phyloP scores from a whole-genome alignment of 2,888 invertebrate species.

The Eupithecia subfuscata region DNA sequence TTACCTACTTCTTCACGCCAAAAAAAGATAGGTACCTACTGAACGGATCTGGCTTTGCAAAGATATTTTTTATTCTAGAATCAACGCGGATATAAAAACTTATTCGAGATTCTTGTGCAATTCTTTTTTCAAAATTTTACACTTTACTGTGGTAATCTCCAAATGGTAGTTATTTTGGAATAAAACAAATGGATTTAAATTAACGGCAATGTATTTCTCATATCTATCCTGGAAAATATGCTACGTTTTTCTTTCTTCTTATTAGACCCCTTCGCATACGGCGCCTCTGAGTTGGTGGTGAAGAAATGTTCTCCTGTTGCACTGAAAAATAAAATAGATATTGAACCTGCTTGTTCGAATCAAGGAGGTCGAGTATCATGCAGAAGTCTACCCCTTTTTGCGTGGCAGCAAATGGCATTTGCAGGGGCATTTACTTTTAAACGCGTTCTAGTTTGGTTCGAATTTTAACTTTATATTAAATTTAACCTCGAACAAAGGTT shows the following conservation, averaged over 20 bases:
- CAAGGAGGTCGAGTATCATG: background rate
- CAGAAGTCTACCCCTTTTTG: background rate
- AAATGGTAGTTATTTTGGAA: background rate
- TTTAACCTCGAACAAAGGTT: too few relatives aligned
- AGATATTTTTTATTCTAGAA: too few relatives aligned
- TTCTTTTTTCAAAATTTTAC: too few relatives aligned
- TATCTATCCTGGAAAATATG: background rate
- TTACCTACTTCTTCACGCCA: too few relatives aligned
- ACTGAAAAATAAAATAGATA: slow-evolving; percentile 61
- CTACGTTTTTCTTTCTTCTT: slow-evolving; percentile 41
- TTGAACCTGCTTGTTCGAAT: background rate
- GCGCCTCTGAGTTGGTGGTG: slow-evolving; percentile 69
- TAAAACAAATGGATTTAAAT: slow-evolving; percentile 17
- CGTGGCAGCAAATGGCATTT: background rate
- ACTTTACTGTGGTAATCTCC: background rate
- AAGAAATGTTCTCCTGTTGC: slow-evolving; percentile 79
- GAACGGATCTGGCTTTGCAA: too few relatives aligned
- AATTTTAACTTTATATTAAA: background rate
- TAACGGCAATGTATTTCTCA: slow-evolving; percentile 15
- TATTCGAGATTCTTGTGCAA: background rate
- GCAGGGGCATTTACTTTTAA: background rate
- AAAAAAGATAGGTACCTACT: too few relatives aligned
- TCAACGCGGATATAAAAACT: too few relatives aligned
- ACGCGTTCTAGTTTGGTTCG: background rate
- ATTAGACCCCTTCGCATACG: slow-evolving; percentile 70